Evolutionary conservation across 2,797 vertebrate genomes (phyloP), one percentile per base, ranked within the genome.

Genomic region (Rhadinocentrus ornatus): DNA sequence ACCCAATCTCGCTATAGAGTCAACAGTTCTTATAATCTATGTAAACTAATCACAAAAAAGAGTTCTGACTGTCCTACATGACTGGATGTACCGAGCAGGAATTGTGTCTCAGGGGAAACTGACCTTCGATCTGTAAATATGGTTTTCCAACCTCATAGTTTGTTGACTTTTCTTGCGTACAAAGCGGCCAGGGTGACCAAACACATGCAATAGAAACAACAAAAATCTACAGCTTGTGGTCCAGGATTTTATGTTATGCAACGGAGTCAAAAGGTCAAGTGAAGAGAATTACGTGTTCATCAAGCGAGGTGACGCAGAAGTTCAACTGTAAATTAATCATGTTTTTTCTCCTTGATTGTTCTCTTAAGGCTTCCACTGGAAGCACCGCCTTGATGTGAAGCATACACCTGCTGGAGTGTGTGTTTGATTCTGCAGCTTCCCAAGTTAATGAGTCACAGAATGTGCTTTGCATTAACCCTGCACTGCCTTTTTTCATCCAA

Each of bases 41-140:
- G 63, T 68, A n/a, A 44, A 29, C n/a, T 4, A 16, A 61, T 32
- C 34, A 59, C 13, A 6, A 57, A 24, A 66, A 41, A 46, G 6
- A 32, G 15, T 58, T 31, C 39, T 37, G 24, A 69, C 57, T 77
- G 83, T 34, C 77, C 84, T 62, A 57, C 59, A 76, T 88, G 54
- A 58, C 61, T 26, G 29, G 31, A 64, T 26, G 59, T 89, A 75
- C 80, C 80, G 83, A 73, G 73, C 73, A 85, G 73, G 70, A 74
- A 71, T 75, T 89, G 71, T 77, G 77, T 90, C 80, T 92, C 87
- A 83, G 89, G 82, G 86, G 81, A 91, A 89, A 87, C 52, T 81
- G 86, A 92, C 93, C 92, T 94, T 92, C 64, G 86, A 89, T 92
- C 90, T 93, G 92, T 93, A 93, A 93, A 94, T 90, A 93, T 77